Percentiles rank a stretch among this genome's conserved stretches.
Conservation (phyloP, 2,113 vertebrate genomes). For the Cochlearius cochlearius region DNA sequence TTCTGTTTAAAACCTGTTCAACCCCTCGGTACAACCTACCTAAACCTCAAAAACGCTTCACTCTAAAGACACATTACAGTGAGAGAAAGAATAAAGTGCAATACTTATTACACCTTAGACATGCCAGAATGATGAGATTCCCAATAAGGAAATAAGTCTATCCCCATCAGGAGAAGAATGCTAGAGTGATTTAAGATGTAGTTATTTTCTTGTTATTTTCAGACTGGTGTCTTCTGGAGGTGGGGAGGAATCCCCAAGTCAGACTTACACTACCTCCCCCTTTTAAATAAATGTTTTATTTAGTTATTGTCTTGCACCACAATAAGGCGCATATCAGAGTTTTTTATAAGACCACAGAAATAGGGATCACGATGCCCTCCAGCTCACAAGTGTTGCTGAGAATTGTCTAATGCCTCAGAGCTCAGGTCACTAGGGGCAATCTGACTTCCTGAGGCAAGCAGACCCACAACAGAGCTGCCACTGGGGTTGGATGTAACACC, state of each 20-base stretch:
- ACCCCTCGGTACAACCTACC: not conserved
- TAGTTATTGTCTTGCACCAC: not conserved
- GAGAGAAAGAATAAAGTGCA: not conserved
- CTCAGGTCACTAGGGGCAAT: not conserved
- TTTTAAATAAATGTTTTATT: not conserved
- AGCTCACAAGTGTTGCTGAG: not conserved
- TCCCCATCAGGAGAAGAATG: not conserved
- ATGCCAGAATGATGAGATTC: not conserved
- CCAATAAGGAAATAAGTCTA: not conserved
- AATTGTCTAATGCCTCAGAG: not conserved
- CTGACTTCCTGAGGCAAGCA: not conserved
- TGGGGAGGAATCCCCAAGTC: not conserved
- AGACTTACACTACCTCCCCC: not conserved
- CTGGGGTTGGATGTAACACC: not conserved
- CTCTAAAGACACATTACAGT: not conserved
- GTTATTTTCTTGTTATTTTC: not conserved
- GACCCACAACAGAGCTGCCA: not conserved
- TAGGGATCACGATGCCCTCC: fast-evolving
- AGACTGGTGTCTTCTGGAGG: not conserved
- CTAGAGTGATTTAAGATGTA: not conserved
- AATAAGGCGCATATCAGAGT: not conserved
- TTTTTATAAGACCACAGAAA: not conserved
- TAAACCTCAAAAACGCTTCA: not conserved
- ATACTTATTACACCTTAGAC: not conserved
- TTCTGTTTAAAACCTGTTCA: not conserved